Conservation (phyloP, 23 tunicate genomes). For the Styela plicata region DNA sequence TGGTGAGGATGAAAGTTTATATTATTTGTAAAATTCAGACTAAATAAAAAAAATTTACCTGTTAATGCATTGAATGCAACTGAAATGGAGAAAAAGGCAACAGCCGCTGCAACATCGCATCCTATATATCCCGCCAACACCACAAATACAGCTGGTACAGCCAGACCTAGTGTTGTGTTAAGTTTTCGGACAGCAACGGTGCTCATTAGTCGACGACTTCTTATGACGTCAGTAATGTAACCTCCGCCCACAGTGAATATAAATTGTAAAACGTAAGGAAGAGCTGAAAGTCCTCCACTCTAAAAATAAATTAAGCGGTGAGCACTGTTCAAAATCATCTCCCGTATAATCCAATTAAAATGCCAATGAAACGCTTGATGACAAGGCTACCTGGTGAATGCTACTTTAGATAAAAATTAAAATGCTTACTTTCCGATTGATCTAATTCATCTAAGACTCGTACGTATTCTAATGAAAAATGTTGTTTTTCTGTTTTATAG, state of each 20-base stretch:
- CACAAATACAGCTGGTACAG: slow-evolving; percentile 37
- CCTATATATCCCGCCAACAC: slow-evolving; percentile 43
- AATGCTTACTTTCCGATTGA: too few relatives aligned
- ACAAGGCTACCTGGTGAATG: too few relatives aligned
- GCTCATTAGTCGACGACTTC: slow-evolving; percentile 13
- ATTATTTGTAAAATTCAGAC: neutral
- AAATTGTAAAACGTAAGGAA: slow-evolving; percentile 32
- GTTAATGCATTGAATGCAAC: slow-evolving; percentile 31
- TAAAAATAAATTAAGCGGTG: too few relatives aligned
- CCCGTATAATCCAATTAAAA: too few relatives aligned
- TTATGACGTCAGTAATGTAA: slow-evolving; percentile 25
- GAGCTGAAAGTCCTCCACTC: slow-evolving; percentile 39
- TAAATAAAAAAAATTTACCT: neutral
- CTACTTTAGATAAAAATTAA: too few relatives aligned
- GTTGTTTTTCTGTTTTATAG: too few relatives aligned
- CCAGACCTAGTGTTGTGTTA: slow-evolving; percentile 30
- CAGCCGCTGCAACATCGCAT: slow-evolving; percentile 38
- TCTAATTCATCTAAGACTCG: too few relatives aligned
- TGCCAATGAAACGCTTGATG: too few relatives aligned
- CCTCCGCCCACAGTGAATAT: slow-evolving; percentile 31
- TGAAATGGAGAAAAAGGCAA: slow-evolving; percentile 29
- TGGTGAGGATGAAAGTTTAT: too few relatives aligned
- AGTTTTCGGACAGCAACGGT: slow-evolving; percentile 29
- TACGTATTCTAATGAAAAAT: too few relatives aligned
- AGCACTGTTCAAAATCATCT: too few relatives aligned